Conservation (phyloP, 2,113 vertebrate genomes). For the Pachypanchax playfairii region DNA sequence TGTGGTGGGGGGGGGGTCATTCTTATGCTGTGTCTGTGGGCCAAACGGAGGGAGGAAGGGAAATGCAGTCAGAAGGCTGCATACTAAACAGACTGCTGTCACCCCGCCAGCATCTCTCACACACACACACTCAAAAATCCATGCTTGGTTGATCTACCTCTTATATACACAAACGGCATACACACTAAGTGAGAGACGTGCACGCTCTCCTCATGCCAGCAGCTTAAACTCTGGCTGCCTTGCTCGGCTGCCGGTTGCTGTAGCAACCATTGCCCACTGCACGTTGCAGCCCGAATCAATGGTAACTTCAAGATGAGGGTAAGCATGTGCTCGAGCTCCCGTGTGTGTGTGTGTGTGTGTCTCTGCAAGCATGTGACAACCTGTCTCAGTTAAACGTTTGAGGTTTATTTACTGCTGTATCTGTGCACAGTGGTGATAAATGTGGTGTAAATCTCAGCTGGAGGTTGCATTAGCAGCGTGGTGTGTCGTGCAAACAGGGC, state of each 20-base stretch:
- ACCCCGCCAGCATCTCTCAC: constrained; percentile 58
- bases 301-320: constrained; percentile 69
- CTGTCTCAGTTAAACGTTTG: constrained; percentile 45
- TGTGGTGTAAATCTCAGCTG: too few species aligned
- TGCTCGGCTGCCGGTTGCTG: constrained; percentile 79
- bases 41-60: constrained; percentile 58
- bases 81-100: constrained; percentile 77
- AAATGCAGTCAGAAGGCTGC: constrained; percentile 71
- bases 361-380: background rate
- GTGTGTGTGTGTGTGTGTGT: background rate
- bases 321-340: constrained; percentile 16
- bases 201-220: constrained; percentile 61
- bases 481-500: too few species aligned
- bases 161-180: constrained; percentile 42
- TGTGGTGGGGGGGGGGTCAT: constrained; percentile 31
- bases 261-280: constrained; percentile 82
- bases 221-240: constrained; percentile 80
- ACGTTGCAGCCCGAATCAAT: constrained; percentile 81
- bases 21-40: constrained; percentile 68
- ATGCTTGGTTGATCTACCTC: constrained; percentile 61
- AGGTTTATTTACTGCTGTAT: background rate
- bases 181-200: constrained; percentile 17
- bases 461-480: too few species aligned
- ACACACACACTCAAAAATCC: constrained; percentile 45
- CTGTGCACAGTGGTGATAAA: constrained; percentile 37